phyloP scores from a whole-genome alignment of 2,797 vertebrate genomes.

The Pipistrellus pipistrellus region DNA sequence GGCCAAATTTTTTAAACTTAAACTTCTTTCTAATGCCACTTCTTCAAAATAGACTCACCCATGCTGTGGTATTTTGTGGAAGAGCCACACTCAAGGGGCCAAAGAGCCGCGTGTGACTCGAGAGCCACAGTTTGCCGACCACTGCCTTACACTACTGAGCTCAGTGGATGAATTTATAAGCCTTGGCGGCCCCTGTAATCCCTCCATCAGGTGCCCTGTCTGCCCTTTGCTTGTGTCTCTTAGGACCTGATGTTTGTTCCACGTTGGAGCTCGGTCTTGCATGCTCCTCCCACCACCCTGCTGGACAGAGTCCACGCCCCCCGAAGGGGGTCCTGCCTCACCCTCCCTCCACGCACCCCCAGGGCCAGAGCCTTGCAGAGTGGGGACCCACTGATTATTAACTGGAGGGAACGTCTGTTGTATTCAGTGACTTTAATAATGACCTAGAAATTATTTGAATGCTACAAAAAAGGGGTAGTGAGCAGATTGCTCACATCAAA shows the following conservation, averaged over 20 bases:
- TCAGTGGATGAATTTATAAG: neutral
- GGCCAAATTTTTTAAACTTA: no score
- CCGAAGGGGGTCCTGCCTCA: neutral
- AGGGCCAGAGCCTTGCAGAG: neutral
- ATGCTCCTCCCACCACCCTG: fast-evolving
- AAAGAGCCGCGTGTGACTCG: no score
- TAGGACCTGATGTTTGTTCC: no score
- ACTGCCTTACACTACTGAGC: neutral
- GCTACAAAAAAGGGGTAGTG: neutral
- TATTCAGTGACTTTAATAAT: neutral
- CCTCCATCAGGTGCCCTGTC: no score
- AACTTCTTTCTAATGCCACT: no score
- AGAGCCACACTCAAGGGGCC: no score
- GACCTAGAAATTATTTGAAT: neutral
- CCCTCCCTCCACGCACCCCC: neutral
- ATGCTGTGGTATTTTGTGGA: no score
- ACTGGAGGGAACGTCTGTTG: neutral
- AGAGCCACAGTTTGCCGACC: no score
- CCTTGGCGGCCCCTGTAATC: no score
- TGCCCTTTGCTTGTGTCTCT: neutral
- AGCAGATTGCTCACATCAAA: neutral
- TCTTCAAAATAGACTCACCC: no score
- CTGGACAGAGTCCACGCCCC: neutral
- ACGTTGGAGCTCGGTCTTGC: neutral
- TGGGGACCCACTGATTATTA: fast-evolving